Conservation (phyloP, 2,113 vertebrate genomes). For the Grantiella picta region DNA sequence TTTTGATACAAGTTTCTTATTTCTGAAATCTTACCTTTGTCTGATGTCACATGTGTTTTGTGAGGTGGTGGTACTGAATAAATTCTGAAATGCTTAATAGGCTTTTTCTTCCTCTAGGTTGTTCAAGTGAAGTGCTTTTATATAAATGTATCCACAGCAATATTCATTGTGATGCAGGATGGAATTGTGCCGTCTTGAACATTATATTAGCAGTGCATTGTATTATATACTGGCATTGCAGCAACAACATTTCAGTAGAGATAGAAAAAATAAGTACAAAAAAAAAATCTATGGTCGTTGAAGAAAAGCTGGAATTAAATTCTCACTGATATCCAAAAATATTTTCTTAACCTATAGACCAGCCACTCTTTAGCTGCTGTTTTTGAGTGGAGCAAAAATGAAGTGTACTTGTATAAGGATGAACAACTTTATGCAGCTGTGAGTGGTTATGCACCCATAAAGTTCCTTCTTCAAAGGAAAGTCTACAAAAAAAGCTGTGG, state of each 20-base stretch:
- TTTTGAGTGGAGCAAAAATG: not conserved
- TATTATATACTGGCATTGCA: not conserved
- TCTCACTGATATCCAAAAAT: not conserved
- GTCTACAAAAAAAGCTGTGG: not conserved
- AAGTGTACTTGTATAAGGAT: not conserved
- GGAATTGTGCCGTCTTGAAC: not conserved
- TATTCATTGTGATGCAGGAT: not conserved
- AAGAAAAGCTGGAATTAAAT: not conserved
- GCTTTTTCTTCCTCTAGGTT: not conserved
- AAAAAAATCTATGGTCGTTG: not conserved
- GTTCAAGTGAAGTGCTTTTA: not conserved
- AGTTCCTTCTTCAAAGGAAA: conserved; percentile 7
- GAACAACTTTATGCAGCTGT: not conserved
- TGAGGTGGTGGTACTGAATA: not conserved
- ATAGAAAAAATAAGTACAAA: not conserved
- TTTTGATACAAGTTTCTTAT: not conserved
- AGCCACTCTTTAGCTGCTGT: not conserved
- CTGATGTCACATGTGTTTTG: not conserved
- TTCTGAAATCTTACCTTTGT: not conserved
- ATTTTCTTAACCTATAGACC: not conserved
- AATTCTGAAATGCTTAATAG: not conserved
- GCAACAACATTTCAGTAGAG: not conserved
- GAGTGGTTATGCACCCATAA: not conserved
- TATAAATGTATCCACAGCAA: not conserved
- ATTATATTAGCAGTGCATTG: not conserved